A percentile compares a stretch with the other conserved stretches of the same genome.
phyloP scores from a whole-genome alignment of 1,140 invertebrate species.

The Drosophila repleta region DNA sequence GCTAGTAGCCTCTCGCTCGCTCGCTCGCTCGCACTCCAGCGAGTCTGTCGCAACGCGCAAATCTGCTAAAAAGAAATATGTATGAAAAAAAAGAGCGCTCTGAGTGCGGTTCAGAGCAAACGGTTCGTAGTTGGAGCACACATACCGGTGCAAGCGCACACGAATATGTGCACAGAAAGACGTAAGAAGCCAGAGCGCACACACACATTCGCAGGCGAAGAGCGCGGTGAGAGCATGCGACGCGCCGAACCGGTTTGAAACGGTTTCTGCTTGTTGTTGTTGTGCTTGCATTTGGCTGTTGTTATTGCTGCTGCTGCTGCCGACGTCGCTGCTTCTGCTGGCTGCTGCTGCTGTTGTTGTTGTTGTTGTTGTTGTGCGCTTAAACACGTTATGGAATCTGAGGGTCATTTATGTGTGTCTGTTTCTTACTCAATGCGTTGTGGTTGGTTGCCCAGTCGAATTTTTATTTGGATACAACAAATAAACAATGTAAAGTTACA shows the following conservation, averaged over 20 bases:
- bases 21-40: slow-evolving; percentile 25
- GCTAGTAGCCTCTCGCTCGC: slow-evolving; percentile 21
- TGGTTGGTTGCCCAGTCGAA: slow-evolving; percentile 12
- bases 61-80: slow-evolving; percentile 12
- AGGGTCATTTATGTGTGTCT: slow-evolving; percentile 39
- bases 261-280: slow-evolving; percentile 32
- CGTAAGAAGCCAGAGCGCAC: slow-evolving; percentile 14
- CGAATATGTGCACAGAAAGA: neutral
- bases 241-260: slow-evolving; percentile 56
- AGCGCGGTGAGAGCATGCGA: slow-evolving; percentile 2
- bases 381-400: slow-evolving; percentile 38
- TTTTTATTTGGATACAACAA: slow-evolving; percentile 17
- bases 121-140: slow-evolving; percentile 42
- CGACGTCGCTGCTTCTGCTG: neutral
- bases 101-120: slow-evolving; percentile 55
- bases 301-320: neutral
- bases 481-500: neutral
- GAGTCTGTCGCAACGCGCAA: neutral
- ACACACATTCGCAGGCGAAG: slow-evolving; percentile 2
- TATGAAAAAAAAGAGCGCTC: slow-evolving; percentile 8
- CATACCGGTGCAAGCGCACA: slow-evolving; percentile 6
- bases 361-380: slow-evolving; percentile 20
- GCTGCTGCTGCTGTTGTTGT: neutral
- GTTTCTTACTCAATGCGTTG: slow-evolving; percentile 8
- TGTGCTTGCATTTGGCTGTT: slow-evolving; percentile 15